Evolutionary conservation across 2,888 invertebrate species (phyloP), one percentile per base, ranked within the genome.

Genomic region (Trachelus iudaicus): DNA sequence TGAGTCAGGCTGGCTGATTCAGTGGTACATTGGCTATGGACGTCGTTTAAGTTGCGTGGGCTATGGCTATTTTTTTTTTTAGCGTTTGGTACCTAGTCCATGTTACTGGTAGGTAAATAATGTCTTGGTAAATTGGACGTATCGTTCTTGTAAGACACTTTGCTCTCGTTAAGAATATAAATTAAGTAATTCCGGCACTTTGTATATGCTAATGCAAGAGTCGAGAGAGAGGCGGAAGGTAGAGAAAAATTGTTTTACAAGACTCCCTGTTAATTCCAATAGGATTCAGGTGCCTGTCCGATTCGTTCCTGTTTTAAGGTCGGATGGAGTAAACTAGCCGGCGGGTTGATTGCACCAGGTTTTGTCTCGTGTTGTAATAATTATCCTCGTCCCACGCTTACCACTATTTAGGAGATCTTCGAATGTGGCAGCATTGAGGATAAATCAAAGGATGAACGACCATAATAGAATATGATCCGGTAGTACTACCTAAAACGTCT

Each of bases 111-210:
- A 56, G 56, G 56, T 56, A 56, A 56, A 56, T 56, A 56, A 56
- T 56, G 56, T 56, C 56, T 56, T 56, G 23, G 56, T 56, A 56
- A 56, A 23, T 56, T 56, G 23, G 23, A 56, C 56, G 56, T 56
- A 56, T 56, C 56, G 56, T 15, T 56, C 56, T 56, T 56, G 56
- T 56, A 56, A 56, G 56, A 56, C 56, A 76, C 69, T 75, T 80
- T 81, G 79, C 79, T 78, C 81, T 76, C 69, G 79, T 79, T 84
- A 86, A 85, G 82, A 82, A 84, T 83, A 80, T 82, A 82, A 86
- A 84, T 86, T 83, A 79, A 80, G 85, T 76, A 75, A 84, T 83
- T 83, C 80, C 77, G 73, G 80, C 83, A 83, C 77, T 81, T 81
- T 76, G 78, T 69, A 81, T 80, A 79, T 71, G 71, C 31, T 71